These are phyloP conservation scores for Rhimphoctona megacephalus DNA, from an alignment of 2,888 invertebrate species.

Conservation along the genomic window DNA sequence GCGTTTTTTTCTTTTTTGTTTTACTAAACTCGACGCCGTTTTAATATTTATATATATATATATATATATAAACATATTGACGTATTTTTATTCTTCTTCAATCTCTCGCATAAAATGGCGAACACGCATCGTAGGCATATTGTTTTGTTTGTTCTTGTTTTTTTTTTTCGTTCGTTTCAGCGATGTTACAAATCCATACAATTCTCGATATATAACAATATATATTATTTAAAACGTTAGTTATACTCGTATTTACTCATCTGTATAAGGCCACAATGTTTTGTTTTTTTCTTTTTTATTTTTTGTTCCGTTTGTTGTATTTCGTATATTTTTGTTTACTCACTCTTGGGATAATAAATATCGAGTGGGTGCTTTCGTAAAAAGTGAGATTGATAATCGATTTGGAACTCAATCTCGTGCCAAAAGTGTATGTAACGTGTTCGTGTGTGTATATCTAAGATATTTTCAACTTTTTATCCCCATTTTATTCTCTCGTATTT, in stretches of 20 bases:
- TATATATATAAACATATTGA: too few species aligned
- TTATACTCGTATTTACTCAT: slow-evolving; percentile 76
- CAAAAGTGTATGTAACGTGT: slow-evolving; percentile 45
- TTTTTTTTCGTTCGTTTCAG: slow-evolving; percentile 21
- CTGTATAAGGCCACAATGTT: slow-evolving; percentile 80
- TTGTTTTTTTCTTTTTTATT: slow-evolving; percentile 70
- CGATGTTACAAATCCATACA: slow-evolving; percentile 62
- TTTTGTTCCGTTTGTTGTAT: neutral
- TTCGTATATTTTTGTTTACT: slow-evolving; percentile 16
- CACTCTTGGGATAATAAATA: slow-evolving; percentile 34
- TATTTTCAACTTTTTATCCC: slow-evolving; percentile 27
- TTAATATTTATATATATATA: neutral
- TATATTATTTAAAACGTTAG: slow-evolving; percentile 73
- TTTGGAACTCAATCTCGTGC: slow-evolving; percentile 33
- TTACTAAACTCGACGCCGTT: slow-evolving; percentile 51
- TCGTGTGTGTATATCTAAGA: slow-evolving; percentile 45
- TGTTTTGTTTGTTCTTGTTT: slow-evolving; percentile 17
- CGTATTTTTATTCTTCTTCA: neutral
- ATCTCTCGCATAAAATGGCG: slow-evolving; percentile 30
- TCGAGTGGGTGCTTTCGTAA: slow-evolving; percentile 54
- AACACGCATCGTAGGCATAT: slow-evolving; percentile 63
- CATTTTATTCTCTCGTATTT: slow-evolving; percentile 2
- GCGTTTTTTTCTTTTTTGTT: slow-evolving; percentile 2
- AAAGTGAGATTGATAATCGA: slow-evolving; percentile 44
- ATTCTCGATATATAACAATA: slow-evolving; percentile 46